Conservation (phyloP, 2,888 invertebrate species). For the Hypsopygia costalis region DNA sequence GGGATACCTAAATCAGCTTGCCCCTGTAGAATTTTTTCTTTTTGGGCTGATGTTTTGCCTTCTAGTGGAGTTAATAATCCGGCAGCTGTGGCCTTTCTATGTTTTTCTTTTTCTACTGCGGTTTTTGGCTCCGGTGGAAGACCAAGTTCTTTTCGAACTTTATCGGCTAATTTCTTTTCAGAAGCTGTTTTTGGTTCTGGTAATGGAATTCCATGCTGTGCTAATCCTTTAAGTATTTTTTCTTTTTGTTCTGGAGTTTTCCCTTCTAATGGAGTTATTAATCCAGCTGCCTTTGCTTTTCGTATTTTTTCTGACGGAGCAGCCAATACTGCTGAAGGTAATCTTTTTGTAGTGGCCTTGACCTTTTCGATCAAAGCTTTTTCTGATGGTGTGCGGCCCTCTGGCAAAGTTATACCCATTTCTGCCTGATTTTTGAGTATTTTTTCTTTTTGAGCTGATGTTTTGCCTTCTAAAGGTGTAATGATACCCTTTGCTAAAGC, state of each 20-base stretch:
- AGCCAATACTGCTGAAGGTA: background rate
- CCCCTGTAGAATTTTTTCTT: slow-evolving; percentile 12
- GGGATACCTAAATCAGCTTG: slow-evolving; percentile 12
- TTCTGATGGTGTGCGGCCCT: slow-evolving; percentile 19
- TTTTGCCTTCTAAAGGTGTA: slow-evolving; percentile 32
- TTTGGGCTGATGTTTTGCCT: slow-evolving; percentile 14
- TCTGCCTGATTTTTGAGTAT: slow-evolving; percentile 24
- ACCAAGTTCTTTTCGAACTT: slow-evolving; percentile 12
- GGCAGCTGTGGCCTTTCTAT: slow-evolving; percentile 12
- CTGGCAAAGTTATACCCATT: slow-evolving; percentile 21
- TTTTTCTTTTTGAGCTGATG: slow-evolving; percentile 11
- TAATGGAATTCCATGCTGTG: background rate
- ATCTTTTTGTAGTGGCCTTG: slow-evolving; percentile 9
- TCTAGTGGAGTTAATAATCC: slow-evolving; percentile 15
- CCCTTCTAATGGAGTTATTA: background rate
- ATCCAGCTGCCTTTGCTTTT: background rate
- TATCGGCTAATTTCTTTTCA: slow-evolving; percentile 11
- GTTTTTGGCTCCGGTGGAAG: slow-evolving; percentile 17
- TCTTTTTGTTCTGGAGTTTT: slow-evolving; percentile 7
- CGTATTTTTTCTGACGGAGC: background rate
- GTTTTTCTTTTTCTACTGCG: slow-evolving; percentile 7
- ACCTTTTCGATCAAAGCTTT: slow-evolving; percentile 21
- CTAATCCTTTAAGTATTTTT: slow-evolving; percentile 8
- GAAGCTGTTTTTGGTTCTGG: background rate
- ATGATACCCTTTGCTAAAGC: slow-evolving; percentile 26